These are phyloP conservation scores for Manduca sexta DNA, from an alignment of 1,140 invertebrate species.

Conservation along the genomic window DNA sequence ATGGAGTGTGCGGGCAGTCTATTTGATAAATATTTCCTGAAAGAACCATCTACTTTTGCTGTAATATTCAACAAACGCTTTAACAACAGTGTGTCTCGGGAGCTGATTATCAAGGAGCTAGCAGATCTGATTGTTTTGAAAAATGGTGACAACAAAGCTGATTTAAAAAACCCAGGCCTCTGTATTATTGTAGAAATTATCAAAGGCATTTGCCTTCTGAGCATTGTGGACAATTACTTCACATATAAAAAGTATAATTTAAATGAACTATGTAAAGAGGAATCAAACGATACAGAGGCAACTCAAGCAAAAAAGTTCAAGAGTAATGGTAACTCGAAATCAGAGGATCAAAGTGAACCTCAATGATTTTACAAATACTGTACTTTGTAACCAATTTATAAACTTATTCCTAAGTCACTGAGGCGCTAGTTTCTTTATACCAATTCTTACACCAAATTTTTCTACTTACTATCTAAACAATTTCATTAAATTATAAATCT, in stretches of 20 bases:
- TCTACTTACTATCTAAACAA: slow-evolving; percentile 15
- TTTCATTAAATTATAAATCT: slow-evolving; percentile 19
- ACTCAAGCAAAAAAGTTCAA: slow-evolving; percentile 60
- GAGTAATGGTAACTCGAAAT: slow-evolving; percentile 26
- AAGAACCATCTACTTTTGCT: slow-evolving; percentile 81
- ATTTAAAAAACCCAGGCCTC: slow-evolving; percentile 84
- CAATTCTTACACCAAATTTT: slow-evolving; percentile 25
- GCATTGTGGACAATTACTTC: slow-evolving; percentile 64
- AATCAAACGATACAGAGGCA: slow-evolving; percentile 45
- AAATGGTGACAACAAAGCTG: slow-evolving; percentile 81
- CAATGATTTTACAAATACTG: slow-evolving; percentile 7
- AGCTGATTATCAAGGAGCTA: slow-evolving; percentile 80
- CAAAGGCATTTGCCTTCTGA: slow-evolving; percentile 69
- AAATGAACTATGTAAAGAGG: slow-evolving; percentile 60
- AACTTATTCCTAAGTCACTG: slow-evolving; percentile 11
- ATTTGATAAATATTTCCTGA: slow-evolving; percentile 83
- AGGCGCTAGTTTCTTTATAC: slow-evolving; percentile 13
- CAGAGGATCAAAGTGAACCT: slow-evolving; percentile 33
- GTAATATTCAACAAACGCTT: slow-evolving; percentile 88
- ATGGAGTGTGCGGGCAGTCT: slow-evolving; percentile 76
- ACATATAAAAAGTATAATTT: slow-evolving; percentile 64
- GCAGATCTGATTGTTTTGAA: slow-evolving; percentile 79
- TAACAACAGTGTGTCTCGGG: slow-evolving; percentile 82
- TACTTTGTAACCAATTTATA: slow-evolving; percentile 15
- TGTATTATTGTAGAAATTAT: slow-evolving; percentile 87